Conservation (phyloP, 1,140 invertebrate species). For the Ooceraea biroi region DNA sequence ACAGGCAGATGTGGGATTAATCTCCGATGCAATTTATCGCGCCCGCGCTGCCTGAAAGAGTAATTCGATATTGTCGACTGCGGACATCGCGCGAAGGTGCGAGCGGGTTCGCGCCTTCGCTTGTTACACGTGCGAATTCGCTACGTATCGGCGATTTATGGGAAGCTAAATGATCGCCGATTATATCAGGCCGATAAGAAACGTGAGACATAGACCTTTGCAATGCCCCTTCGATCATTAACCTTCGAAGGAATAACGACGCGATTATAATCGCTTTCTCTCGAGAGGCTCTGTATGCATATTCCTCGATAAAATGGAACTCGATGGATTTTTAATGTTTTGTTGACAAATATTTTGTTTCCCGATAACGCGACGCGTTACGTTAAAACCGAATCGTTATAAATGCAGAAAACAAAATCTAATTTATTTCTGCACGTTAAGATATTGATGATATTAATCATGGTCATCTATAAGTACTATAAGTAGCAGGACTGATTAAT, state of each 20-base stretch:
- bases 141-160: slow-evolving; percentile 26
- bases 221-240: slow-evolving; percentile 11
- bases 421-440: no score
- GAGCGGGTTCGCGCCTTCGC: not conserved
- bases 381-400: no score
- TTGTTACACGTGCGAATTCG: slow-evolving; percentile 4
- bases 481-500: no score
- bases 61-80: slow-evolving; percentile 45
- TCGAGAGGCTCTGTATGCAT: not conserved
- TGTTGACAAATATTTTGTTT: no score
- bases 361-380: no score
- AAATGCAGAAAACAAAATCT: no score
- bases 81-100: not conserved
- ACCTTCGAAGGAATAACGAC: slow-evolving; percentile 11
- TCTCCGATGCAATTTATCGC: slow-evolving; percentile 53
- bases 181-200: slow-evolving; percentile 30
- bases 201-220: slow-evolving; percentile 3
- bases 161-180: slow-evolving; percentile 24
- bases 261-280: not conserved
- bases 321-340: not conserved
- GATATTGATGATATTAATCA: no score
- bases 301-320: not conserved
- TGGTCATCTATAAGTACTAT: no score
- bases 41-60: slow-evolving; percentile 38
- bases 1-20: slow-evolving; percentile 59